phyloP scores from a whole-genome alignment of 2,113 vertebrate species.

The Notothenia rossii region DNA sequence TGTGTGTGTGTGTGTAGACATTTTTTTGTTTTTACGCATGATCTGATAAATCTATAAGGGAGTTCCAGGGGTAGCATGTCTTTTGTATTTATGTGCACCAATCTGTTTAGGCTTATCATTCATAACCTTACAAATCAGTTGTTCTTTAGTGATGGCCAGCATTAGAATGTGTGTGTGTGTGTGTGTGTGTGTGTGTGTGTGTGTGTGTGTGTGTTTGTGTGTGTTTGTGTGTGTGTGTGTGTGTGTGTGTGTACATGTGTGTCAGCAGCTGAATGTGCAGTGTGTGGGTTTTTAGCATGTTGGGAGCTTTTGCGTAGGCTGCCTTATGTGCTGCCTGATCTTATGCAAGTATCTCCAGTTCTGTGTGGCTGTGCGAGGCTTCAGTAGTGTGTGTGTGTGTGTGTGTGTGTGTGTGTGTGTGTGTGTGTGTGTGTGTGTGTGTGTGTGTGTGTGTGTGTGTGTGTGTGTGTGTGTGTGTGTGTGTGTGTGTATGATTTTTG shows the following conservation, averaged over 20 bases:
- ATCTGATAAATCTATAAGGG: background rate
- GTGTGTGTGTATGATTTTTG: background rate
- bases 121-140: background rate
- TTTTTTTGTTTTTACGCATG: background rate
- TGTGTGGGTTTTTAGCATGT: conserved; percentile 62
- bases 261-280: conserved; percentile 45
- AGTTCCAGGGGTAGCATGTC: background rate
- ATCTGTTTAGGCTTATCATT: conserved; percentile 17
- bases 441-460: background rate
- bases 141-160: background rate
- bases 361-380: background rate
- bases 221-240: conserved; percentile 19
- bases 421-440: background rate
- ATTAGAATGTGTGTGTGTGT: conserved; percentile 30
- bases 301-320: conserved; percentile 56
- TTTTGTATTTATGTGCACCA: conserved; percentile 10
- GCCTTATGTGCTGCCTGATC: conserved; percentile 49
- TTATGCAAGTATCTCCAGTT: conserved; percentile 53
- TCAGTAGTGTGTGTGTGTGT: background rate
- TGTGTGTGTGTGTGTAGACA: background rate
- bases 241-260: background rate
- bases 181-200: conserved; percentile 39
- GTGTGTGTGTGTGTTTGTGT: conserved; percentile 39
- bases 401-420: conserved; percentile 16
- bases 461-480: conserved; percentile 13